Evolutionary conservation across 2,888 invertebrate species (phyloP), one percentile per base, ranked within the genome.

Genomic region (Crossocerus cetratus): DNA sequence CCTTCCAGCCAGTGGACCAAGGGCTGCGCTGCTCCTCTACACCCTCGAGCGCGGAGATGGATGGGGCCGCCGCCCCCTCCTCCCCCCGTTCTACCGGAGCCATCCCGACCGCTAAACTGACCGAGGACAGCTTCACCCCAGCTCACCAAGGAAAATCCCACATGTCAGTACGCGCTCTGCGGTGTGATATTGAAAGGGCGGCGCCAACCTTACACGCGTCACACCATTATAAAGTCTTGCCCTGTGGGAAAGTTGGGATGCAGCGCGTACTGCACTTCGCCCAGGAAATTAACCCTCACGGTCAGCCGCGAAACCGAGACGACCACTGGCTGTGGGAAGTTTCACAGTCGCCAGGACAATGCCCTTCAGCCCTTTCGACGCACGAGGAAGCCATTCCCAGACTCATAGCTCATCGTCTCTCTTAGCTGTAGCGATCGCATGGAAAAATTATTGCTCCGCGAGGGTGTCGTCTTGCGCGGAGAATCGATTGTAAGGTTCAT

Each of bases 181-280:
- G 78, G 64, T 65, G 49, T 74, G 71, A 60, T 54, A 32, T 60
- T 63, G 58, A 64, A 71, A 67, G 68, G 64, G 62, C 43, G 20
- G 20, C 23, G 65, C 60, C 66, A 61, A 68, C 42, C 42, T 20
- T 49, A 49, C 49, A 32, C 63, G n/a, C 69, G 55, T 43, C 75
- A 80, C 77, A 69, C 83, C 69, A 80, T 86, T 87, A 81, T 86
- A 87, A 87, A 87, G 79, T 87, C 82, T 79, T 72, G 76, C 75
- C 80, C 80, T 84, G 80, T 85, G 86, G 84, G 86, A 86, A 86
- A 76, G 70, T 77, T 86, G 84, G 84, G 80, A 79, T 86, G 86
- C 60, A 43, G 53, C 8, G 23, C 54, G 45, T 61, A 45, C 44
- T 54, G 32, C 42, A 69, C 65, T 72, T 57, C 64, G 62, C 64